These are phyloP conservation scores for Agrotis segetum DNA, from an alignment of 2,888 invertebrate species.

Conservation along the genomic window DNA sequence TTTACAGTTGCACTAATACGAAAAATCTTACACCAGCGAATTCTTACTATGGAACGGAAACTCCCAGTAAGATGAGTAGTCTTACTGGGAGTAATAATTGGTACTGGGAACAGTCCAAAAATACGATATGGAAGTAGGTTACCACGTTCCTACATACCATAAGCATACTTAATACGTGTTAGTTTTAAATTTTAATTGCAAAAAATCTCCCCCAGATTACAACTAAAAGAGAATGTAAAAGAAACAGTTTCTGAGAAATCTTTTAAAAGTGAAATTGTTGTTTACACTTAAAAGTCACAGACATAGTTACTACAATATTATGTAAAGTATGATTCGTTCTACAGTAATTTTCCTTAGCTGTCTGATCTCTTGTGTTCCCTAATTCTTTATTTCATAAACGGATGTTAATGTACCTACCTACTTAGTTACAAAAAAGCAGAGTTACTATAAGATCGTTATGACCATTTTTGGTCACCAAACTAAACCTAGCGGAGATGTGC, in stretches of 20 bases:
- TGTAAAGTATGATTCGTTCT: conserved; percentile 18
- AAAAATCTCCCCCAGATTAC: neutral
- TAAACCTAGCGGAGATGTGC: no score
- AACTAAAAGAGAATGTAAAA: conserved; percentile 17
- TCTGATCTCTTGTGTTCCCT: conserved; percentile 6
- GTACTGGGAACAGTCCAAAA: no score
- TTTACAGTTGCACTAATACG: no score
- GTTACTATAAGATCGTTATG: neutral
- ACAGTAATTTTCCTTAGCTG: conserved; percentile 1
- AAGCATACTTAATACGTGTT: no score
- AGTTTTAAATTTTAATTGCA: no score
- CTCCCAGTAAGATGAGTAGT: no score
- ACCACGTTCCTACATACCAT: no score
- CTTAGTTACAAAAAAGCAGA: neutral
- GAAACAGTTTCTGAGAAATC: conserved; percentile 45
- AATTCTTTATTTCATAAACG: neutral
- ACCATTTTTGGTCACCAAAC: no score
- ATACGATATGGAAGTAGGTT: no score
- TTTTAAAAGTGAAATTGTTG: conserved; percentile 65
- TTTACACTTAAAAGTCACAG: conserved; percentile 42
- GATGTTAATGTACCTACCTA: neutral
- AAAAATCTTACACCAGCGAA: no score
- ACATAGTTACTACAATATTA: conserved; percentile 44
- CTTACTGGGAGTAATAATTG: no score
- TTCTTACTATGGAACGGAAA: no score